Percentiles rank a stretch among this genome's conserved stretches.
These are phyloP conservation scores for Drosophila trichaetosa DNA, from an alignment of 2,888 invertebrate genomes.

Conservation along the genomic window DNA sequence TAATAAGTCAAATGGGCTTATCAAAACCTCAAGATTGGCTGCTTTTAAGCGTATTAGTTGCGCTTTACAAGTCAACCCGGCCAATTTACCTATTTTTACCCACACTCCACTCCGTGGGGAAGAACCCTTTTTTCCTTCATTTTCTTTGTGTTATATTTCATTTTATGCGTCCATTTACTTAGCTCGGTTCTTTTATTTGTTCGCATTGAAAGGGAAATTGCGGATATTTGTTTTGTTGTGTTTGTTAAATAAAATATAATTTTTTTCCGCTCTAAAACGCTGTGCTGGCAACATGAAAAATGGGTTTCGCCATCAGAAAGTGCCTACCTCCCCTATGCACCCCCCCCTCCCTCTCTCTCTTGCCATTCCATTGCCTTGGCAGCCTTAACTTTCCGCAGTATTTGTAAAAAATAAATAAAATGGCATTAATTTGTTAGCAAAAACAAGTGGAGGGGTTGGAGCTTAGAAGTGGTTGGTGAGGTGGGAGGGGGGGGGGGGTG, in stretches of 20 bases:
- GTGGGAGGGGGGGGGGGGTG: not conserved
- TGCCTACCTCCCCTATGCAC: not conserved
- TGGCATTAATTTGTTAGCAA: conserved; percentile 77
- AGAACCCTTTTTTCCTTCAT: conserved; percentile 34
- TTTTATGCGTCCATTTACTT: conserved; percentile 32
- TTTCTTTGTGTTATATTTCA: conserved; percentile 30
- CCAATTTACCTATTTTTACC: conserved; percentile 16
- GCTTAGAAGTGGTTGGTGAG: not conserved
- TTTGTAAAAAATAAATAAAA: conserved; percentile 77
- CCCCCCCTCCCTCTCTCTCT: conserved; percentile 1
- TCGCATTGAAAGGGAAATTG: conserved; percentile 72
- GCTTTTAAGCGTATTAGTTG: conserved; percentile 14
- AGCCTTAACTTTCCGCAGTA: conserved; percentile 51
- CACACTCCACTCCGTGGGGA: not conserved
- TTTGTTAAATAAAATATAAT: conserved; percentile 69
- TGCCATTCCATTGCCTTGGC: conserved; percentile 5
- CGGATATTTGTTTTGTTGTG: conserved; percentile 62
- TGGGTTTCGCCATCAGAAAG: conserved; percentile 39
- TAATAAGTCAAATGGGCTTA: not conserved
- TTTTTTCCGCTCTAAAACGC: conserved; percentile 66
- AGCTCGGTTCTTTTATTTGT: conserved; percentile 47
- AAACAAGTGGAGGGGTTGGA: conserved; percentile 38
- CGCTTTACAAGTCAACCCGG: conserved; percentile 2
- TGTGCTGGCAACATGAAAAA: conserved; percentile 59
- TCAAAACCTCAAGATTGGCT: conserved; percentile 2